These are phyloP conservation scores for Crotalus tigris DNA, from an alignment of 2,113 vertebrate genomes.

Conservation along the genomic window DNA sequence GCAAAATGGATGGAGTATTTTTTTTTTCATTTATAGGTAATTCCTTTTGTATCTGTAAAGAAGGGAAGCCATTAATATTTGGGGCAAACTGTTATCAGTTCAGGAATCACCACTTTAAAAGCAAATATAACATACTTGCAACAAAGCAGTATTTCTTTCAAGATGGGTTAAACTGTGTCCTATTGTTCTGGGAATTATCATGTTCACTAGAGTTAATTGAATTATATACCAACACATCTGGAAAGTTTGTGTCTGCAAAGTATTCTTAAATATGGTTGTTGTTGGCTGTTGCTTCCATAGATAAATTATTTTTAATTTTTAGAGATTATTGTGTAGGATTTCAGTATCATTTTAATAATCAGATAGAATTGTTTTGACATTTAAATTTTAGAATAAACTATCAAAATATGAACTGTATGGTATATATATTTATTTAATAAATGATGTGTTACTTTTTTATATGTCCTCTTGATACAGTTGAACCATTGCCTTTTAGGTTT, in stretches of 20 bases:
- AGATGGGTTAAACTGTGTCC: not conserved
- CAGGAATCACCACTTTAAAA: not conserved
- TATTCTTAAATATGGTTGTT: not conserved
- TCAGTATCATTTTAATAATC: conserved; percentile 8
- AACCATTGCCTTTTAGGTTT: conserved; percentile 67
- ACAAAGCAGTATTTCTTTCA: not conserved
- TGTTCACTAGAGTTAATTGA: not conserved
- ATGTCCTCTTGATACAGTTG: not conserved
- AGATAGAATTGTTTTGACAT: conserved; percentile 11
- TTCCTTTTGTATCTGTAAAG: not conserved
- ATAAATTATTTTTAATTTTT: conserved; percentile 5
- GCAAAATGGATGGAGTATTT: not conserved
- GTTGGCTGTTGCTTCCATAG: not conserved
- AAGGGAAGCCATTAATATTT: not conserved
- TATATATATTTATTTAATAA: not conserved
- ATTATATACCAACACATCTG: not conserved
- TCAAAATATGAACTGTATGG: not conserved
- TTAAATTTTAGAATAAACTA: not conserved
- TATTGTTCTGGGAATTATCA: not conserved
- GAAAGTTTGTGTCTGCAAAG: not conserved
- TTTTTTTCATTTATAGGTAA: not conserved
- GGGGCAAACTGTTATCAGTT: not conserved
- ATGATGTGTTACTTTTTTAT: not conserved
- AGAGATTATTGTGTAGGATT: not conserved
- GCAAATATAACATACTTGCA: not conserved